These are phyloP conservation scores for Hyles lineata DNA, from an alignment of 2,888 invertebrate species.

Conservation along the genomic window DNA sequence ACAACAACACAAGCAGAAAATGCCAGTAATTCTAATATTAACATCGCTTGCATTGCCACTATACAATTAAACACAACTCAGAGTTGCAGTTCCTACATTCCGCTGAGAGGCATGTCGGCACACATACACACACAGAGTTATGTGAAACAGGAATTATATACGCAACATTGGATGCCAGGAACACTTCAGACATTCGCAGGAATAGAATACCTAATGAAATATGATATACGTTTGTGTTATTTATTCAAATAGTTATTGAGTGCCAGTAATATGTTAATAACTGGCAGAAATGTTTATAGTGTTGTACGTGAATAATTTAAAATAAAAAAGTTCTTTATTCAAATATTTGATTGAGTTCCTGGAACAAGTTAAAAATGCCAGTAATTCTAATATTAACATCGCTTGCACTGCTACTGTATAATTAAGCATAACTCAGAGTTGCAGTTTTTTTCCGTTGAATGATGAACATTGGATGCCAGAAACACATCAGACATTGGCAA, in stretches of 20 bases:
- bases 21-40: background rate
- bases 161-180: background rate
- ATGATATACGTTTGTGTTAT: too few species aligned
- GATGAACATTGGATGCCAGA: too few species aligned
- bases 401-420: too few species aligned
- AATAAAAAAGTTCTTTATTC: too few species aligned
- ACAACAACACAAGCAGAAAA: background rate
- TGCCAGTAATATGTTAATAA: too few species aligned
- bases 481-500: too few species aligned
- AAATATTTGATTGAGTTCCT: background rate
- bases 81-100: slow-evolving; percentile 3
- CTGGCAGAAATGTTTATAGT: too few species aligned
- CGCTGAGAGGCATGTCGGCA: background rate
- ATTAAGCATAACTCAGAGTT: too few species aligned
- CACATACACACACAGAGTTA: background rate
- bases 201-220: too few species aligned
- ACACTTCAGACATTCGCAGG: background rate
- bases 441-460: too few species aligned
- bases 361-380: background rate
- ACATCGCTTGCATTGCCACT: background rate
- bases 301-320: too few species aligned
- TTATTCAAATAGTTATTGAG: too few species aligned
- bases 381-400: background rate
- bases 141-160: background rate
- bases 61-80: background rate